Base-by-base conservation (phyloP, 2,113 vertebrate genomes). In the Mesoclemmys tuberculata region DNA sequence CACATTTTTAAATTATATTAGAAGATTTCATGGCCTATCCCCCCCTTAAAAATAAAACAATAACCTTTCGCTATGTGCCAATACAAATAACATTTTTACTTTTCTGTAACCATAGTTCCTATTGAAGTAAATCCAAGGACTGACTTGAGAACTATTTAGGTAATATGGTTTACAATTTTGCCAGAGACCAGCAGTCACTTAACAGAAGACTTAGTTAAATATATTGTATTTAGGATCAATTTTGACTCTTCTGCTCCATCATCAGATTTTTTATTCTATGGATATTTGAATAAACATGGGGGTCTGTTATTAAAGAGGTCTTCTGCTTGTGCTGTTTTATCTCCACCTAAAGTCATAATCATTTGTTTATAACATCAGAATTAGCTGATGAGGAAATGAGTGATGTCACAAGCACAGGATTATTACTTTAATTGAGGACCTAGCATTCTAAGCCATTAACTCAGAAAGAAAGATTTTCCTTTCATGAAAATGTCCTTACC, bases 231-330 rank as follows among this genome's bases (percentile, higher is more conserved):
- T 90, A 83, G 27, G 88, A 87, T 80, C 0, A 90, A n/a, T 87
- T 92, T 84, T 81, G 14, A 21, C 5, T 88, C 68, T 82, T 94
- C 89, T 10, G 90, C 95, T 91, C 49, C 31, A 52, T 87, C 4
- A 35, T 51, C 8, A 56, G n/a, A 46, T 2, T 89, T 91, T 94
- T 93, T 89, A 84, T 88, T 71, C 21, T 54, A 52, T 75, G 87
- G 18, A 71, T 85, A 85, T 90, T 85, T 90, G 44, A 96, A 87
- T 64, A 88, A 92, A 85, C 8, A 68, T 9, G 74, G 2, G n/a
- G 13, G 46, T 55, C 84, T 1, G 51, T 93, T 94, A 95, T 41
- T 92, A 81, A 94, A 93, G 61, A 88, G 10, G 8, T 81, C 93
- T 94, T 51, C 78, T 2, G 0, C 22, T 92, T 91, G 35, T 4